These are phyloP conservation scores for Geophilus truncorum DNA, from an alignment of 2,888 invertebrate species.

Conservation along the genomic window DNA sequence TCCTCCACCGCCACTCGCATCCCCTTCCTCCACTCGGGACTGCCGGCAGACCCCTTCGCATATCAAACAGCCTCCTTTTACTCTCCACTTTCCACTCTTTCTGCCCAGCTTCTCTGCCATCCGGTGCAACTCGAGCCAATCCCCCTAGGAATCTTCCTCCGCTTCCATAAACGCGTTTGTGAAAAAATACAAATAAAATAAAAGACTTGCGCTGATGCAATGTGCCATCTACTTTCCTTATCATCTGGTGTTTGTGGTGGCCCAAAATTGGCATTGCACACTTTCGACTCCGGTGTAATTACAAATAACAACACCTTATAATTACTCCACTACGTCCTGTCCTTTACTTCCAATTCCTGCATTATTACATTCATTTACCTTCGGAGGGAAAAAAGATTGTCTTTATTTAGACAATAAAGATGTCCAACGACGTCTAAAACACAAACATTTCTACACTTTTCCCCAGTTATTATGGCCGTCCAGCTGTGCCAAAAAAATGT, in stretches of 20 bases:
- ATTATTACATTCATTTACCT: neutral
- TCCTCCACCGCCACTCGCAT: neutral
- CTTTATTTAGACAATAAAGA: neutral
- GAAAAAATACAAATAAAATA: slow-evolving; percentile 15
- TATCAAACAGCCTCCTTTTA: neutral
- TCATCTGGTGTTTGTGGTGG: slow-evolving; percentile 6
- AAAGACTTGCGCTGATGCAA: neutral
- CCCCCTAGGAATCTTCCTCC: slow-evolving; percentile 7
- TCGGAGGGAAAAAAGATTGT: neutral
- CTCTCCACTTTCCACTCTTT: slow-evolving; percentile 2
- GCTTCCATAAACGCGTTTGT: neutral
- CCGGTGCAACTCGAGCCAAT: slow-evolving; percentile 6
- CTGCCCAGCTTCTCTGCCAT: slow-evolving; percentile 4
- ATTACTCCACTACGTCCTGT: neutral
- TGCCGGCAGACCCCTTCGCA: slow-evolving; percentile 15
- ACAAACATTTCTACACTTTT: neutral
- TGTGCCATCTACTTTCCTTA: slow-evolving; percentile 7
- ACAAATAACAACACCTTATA: slow-evolving; percentile 12
- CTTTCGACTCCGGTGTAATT: neutral
- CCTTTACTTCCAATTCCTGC: neutral
- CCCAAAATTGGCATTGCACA: neutral
- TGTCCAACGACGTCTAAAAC: neutral
- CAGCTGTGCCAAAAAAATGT: neutral
- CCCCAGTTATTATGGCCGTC: neutral
- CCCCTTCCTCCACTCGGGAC: slow-evolving; percentile 12